Evolutionary conservation across 2,113 vertebrate genomes (phyloP).

Genomic region (Enhydra lutris): DNA sequence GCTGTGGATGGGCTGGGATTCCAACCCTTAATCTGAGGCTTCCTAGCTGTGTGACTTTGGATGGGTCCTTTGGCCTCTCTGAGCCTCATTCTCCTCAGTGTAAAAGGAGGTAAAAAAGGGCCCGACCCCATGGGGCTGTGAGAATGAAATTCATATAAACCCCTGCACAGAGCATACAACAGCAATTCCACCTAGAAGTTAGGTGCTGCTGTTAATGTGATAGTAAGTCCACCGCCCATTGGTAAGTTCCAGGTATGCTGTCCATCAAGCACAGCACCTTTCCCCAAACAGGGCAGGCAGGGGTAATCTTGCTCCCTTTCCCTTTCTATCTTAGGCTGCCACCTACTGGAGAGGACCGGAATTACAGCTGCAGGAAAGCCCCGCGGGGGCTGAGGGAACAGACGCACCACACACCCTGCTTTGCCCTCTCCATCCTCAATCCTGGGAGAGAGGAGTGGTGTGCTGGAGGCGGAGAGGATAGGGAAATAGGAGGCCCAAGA

Average conservation of each 20-base stretch:
- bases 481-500: background rate
- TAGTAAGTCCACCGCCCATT: background rate
- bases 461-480: background rate
- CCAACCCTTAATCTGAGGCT: background rate
- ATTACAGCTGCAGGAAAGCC: conserved; percentile 23
- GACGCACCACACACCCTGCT: background rate
- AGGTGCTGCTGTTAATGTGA: background rate
- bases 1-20: background rate
- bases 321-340: conserved; percentile 64
- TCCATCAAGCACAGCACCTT: too few relatives aligned
- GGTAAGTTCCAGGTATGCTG: background rate
- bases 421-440: background rate
- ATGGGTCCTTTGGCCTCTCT: background rate
- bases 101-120: background rate
- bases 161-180: background rate
- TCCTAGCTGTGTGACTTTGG: background rate
- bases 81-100: background rate
- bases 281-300: background rate
- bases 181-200: background rate
- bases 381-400: background rate
- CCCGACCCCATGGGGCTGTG: too few relatives aligned
- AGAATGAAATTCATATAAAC: background rate
- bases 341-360: conserved; percentile 74
- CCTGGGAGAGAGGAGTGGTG: rapidly evolving
- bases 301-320: background rate